Evolutionary conservation across 2,797 vertebrate genomes (phyloP), one percentile per base, ranked within the genome.

Genomic region (Sardinella longiceps): DNA sequence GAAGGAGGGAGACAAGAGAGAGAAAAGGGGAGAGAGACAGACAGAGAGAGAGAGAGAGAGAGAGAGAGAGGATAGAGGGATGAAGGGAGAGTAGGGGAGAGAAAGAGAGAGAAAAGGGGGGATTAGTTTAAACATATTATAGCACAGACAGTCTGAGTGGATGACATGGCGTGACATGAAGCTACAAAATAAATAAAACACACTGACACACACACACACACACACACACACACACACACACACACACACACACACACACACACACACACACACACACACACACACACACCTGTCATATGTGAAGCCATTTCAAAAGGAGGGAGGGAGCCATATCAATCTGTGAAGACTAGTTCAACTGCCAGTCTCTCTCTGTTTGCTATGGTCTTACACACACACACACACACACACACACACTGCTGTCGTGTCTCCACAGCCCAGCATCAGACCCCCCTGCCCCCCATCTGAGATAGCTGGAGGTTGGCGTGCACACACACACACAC

Each of bases 301-400:
- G 80, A 88, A 88, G 51, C 51, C 51, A 53, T 53, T 20, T 53
- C 15, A 46, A 63, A 30, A 85, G 37, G 43, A 85, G 33, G 37
- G 43, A 85, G 33, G 30, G 82, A 89, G 87, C 90, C 89, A 87
- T 93, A 93, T 92, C 92, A 93, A 90, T 93, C 92, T 92, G 89
- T 90, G 89, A 58, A 82, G 63, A 25, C 18, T 39, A 14, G 5
- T 50, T 18, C 39, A 23, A 58, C 30, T 53, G 14, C 14, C 18
- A 20, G 18, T 20, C 51, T 20, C 18, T 23, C 0, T 53, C 51
- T 0, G 14, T 53, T 5, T 53, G 3, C 5, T 18, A 18, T 43
- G 43, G 15, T 53, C 51, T 53, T 11, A 50, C 48, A 48, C 46
- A 48, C 46, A 48, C 46, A 48, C 46, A 48, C 46, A 51, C 48